Evolutionary conservation across 2,797 vertebrate genomes (phyloP).

Genomic region (Enteromius paludinosus): DNA sequence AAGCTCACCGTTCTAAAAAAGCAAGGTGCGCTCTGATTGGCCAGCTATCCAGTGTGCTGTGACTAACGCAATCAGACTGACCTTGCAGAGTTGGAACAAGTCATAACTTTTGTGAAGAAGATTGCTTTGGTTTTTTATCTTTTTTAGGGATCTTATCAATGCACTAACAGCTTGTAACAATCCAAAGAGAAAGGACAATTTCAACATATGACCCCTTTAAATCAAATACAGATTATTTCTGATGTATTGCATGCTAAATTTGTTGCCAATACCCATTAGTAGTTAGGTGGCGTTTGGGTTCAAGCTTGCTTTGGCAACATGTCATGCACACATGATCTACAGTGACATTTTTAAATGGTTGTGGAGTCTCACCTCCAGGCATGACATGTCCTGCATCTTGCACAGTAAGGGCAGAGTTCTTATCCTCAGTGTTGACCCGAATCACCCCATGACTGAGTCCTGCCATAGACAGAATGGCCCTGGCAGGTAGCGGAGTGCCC

Average conservation of each 20-base stretch:
- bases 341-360: slow-evolving; percentile 4
- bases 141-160: too few relatives aligned
- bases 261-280: not conserved
- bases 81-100: too few relatives aligned
- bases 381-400: slow-evolving; percentile 98
- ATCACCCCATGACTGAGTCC: slow-evolving; percentile 95
- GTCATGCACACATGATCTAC: not conserved
- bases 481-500: slow-evolving; percentile 91
- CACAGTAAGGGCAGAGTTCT: slow-evolving; percentile 96
- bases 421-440: slow-evolving; percentile 97
- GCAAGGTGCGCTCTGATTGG: too few relatives aligned
- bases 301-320: not conserved
- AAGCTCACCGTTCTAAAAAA: too few relatives aligned
- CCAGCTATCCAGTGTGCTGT: too few relatives aligned
- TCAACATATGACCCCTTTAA: too few relatives aligned
- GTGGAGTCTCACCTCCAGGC: slow-evolving; percentile 88
- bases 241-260: not conserved
- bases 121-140: too few relatives aligned
- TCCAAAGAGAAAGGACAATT: too few relatives aligned
- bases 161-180: too few relatives aligned
- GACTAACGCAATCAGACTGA: too few relatives aligned
- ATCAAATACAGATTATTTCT: not conserved
- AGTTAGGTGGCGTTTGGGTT: not conserved
- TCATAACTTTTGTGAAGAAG: too few relatives aligned
- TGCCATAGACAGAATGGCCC: slow-evolving; percentile 95